Evolutionary conservation across 2,888 invertebrate genomes (phyloP), one percentile per base, ranked within the genome.

Genomic region (Eristalinus aeneus): DNA sequence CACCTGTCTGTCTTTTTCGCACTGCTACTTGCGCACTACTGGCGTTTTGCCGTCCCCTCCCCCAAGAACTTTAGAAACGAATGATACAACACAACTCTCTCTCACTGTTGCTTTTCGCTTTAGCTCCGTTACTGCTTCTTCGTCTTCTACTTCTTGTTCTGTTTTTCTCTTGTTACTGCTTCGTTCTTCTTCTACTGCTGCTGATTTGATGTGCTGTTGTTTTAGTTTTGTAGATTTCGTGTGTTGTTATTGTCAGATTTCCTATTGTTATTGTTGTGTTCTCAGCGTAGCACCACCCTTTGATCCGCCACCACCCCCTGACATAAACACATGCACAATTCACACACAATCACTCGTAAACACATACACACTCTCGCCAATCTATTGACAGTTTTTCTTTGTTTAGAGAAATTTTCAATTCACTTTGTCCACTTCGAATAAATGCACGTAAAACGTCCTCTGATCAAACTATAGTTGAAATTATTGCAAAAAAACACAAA

Each of bases 71-170:
- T 46, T 16, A 46, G 16, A 16, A n/a, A 56, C 11, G 23, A n/a
- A 12, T 6, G 39, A 12, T 56, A 23, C 36, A n/a, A 32, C 58
- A 32, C 58, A 36, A 71, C 39, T 79, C 46, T 86, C 64, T 77
- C 77, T 85, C 71, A 85, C 84, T 85, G 80, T 80, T 75, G 80
- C 85, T 85, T 75, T 56, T 67, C 36, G 61, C 34, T 60, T 4
- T 60, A 32, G 71, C 61, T 75, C 46, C 64, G 54, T 58, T 34
- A 27, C 36, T 58, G 11, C 54, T 54, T 31, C 36, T 31, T 27
- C 63, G 53, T 54, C 65, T 32, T 58, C 22, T 65, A 16, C 31
- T 56, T 4, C 12, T 39, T 46, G n/a, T n/a, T 46, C n/a, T 46
- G n/a, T 6, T 46, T 46, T 6, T 46, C 6, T 16, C 9, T 12